A percentile compares a stretch with the other conserved stretches of the same genome.
Evolutionary conservation across 2,888 invertebrate species (phyloP).

Genomic region (Caenorhabditis sp.): DNA sequence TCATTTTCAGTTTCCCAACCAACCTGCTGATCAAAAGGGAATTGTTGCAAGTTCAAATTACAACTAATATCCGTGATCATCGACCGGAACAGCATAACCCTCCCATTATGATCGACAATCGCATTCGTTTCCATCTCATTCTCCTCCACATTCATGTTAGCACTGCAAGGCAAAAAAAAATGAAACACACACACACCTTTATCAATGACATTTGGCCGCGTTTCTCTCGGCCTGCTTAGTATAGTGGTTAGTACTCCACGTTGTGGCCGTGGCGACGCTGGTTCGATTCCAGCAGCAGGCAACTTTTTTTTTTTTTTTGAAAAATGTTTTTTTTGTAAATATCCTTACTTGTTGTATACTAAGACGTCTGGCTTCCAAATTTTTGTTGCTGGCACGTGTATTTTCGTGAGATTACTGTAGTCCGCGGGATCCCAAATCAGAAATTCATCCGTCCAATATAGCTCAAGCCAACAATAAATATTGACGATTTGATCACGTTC

Average conservation of each 20-base stretch:
- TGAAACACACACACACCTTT: too few species aligned
- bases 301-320: slow-evolving; percentile 22
- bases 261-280: slow-evolving; percentile 67
- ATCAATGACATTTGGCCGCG: not conserved
- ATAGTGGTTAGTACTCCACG: slow-evolving; percentile 68
- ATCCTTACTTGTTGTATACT: slow-evolving; percentile 64
- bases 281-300: slow-evolving; percentile 61
- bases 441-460: slow-evolving; percentile 65
- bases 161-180: too few species aligned
- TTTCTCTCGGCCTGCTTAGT: slow-evolving; percentile 52
- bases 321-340: not conserved
- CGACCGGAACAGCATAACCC: slow-evolving; percentile 61
- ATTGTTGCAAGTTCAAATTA: slow-evolving; percentile 61
- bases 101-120: slow-evolving; percentile 59
- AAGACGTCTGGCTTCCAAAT: slow-evolving; percentile 69
- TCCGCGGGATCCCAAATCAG: slow-evolving; percentile 65
- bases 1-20: not conserved
- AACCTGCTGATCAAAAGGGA: slow-evolving; percentile 66
- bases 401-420: slow-evolving; percentile 61
- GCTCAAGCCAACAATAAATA: slow-evolving; percentile 66
- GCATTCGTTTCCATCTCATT: slow-evolving; percentile 70
- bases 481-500: slow-evolving; percentile 67
- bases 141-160: slow-evolving; percentile 68
- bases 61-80: slow-evolving; percentile 68
- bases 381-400: slow-evolving; percentile 66